phyloP scores from a whole-genome alignment of 1,140 invertebrate genomes.

The Solenopsis invicta region DNA sequence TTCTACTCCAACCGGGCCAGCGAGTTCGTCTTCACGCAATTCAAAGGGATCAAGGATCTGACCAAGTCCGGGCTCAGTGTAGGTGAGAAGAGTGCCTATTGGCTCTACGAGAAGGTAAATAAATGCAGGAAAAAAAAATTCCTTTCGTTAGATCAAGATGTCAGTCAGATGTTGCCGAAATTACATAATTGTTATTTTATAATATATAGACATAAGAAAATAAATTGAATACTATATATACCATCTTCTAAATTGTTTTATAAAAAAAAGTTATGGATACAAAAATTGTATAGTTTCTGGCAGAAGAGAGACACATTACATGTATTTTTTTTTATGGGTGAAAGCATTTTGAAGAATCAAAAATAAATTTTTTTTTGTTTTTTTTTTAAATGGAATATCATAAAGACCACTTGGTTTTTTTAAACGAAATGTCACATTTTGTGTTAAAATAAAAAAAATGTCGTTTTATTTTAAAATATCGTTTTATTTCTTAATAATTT shows the following conservation, averaged over 20 bases:
- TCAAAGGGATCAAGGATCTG: slow-evolving; percentile 92
- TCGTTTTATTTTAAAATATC: no score
- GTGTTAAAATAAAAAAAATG: not conserved
- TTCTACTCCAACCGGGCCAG: slow-evolving; percentile 90
- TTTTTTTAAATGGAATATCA: not conserved
- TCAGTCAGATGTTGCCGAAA: not conserved
- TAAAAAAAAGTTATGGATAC: no score
- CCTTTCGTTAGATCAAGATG: not conserved
- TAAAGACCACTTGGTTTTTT: not conserved
- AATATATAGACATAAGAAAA: not conserved
- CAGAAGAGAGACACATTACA: no score
- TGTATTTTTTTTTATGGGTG: not conserved
- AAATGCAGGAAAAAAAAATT: not conserved
- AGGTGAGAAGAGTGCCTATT: slow-evolving; percentile 93
- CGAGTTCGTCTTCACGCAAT: slow-evolving; percentile 92
- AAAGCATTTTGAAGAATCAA: not conserved
- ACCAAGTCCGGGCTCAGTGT: slow-evolving; percentile 93
- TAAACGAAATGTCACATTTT: not conserved
- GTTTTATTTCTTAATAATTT: not conserved
- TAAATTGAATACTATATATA: not conserved
- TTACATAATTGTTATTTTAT: not conserved
- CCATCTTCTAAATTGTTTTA: no score
- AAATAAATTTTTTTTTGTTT: not conserved
- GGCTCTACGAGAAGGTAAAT: slow-evolving; percentile 91
- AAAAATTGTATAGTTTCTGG: no score